Base-by-base conservation (phyloP, 2,113 vertebrate genomes). In the Elachura formosa region DNA sequence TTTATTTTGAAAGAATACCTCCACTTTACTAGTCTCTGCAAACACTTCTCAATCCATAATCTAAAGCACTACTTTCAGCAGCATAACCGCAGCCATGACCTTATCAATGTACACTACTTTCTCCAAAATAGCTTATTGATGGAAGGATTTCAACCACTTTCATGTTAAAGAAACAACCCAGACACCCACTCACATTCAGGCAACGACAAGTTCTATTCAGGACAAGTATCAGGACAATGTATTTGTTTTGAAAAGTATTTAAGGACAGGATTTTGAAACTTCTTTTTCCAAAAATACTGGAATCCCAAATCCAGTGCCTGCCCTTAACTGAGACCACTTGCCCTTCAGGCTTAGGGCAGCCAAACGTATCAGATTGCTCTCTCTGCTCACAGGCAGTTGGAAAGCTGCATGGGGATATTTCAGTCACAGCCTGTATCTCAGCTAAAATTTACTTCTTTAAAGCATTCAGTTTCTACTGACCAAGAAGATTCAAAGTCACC, bases 391-490 rank as follows among this genome's bases (percentile, higher is more conserved):
- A 56, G 67, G 46, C 82, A n/a, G 63, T 1, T 61, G 79, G 51
- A 83, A 94, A 83, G 68, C 52, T 90, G 46, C 73, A 81, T 4
- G 20, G 56, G 59, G 34, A 36, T 62, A 68, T 88, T 91, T 90
- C 94, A 91, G 75, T 64, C 64, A 92, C 1, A 0, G 74, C 29
- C 74, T 83, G 19, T 38, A 68, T 25, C 78, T 64, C 82, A 62
- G 56, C 69, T 92, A 76, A 84, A 90, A 96, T 68, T 61, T 36
- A 63, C 26, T 81, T 89, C 67, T 93, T 88, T 87, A 79, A 94
- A 94, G 28, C 69, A 84, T 59, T 72, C 12, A 1, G 61, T 48
- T 18, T 21, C 71, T 80, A 43, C 55, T 81, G 83, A 84, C 41
- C 46, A 80, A 59, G 28, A 85, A 18, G 34, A 82, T 10, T 56